Percentiles rank a stretch among this genome's conserved stretches.
phyloP scores from a whole-genome alignment of 2,113 vertebrate species.

The Zingel zingel region DNA sequence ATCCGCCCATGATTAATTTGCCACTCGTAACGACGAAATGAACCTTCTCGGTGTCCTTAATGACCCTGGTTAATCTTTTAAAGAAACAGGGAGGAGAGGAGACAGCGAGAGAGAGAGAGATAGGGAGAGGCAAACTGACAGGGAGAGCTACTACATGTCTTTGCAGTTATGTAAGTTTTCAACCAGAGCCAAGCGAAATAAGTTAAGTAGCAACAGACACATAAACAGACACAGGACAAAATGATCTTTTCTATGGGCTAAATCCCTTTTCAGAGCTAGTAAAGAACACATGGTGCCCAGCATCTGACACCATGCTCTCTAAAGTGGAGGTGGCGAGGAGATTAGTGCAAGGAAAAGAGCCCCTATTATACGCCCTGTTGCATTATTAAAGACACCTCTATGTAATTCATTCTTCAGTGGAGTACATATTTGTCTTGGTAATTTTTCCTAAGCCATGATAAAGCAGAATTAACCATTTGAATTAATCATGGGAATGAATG shows the following conservation, averaged over 20 bases:
- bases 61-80: conserved; percentile 87
- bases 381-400: conserved; percentile 83
- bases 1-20: conserved; percentile 92
- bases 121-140: conserved; percentile 25
- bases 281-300: conserved; percentile 73
- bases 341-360: conserved; percentile 73
- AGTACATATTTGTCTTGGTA: conserved; percentile 88
- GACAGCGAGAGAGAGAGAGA: conserved; percentile 28
- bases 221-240: conserved; percentile 32
- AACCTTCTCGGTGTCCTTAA: conserved; percentile 88
- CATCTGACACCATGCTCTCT: conserved; percentile 70
- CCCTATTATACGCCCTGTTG: conserved; percentile 80
- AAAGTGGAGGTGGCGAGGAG: conserved; percentile 73
- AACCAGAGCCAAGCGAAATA: conserved; percentile 10
- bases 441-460: conserved; percentile 81
- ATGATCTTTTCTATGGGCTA: conserved; percentile 59
- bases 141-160: conserved; percentile 15
- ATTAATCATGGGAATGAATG: conserved; percentile 88
- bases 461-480: conserved; percentile 86
- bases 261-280: conserved; percentile 76
- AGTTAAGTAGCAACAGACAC: conserved; percentile 53
- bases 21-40: conserved; percentile 87
- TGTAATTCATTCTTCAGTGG: conserved; percentile 81
- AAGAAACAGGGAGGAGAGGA: conserved; percentile 83
- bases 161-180: conserved; percentile 47